These are phyloP conservation scores for Oscheius sp. DNA, from an alignment of 2,888 invertebrate species.

Conservation along the genomic window DNA sequence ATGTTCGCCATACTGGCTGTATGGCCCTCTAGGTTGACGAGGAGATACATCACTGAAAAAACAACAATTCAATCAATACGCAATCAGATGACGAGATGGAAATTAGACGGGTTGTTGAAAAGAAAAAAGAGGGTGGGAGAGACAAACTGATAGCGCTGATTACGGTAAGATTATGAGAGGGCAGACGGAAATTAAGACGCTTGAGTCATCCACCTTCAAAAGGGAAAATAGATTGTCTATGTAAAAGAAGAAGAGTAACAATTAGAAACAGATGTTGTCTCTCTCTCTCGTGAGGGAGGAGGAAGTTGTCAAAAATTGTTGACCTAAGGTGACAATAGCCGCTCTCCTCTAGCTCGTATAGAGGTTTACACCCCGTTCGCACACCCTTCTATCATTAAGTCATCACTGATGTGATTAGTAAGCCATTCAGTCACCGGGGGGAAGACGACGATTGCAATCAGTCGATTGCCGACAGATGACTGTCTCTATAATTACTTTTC, in stretches of 20 bases:
- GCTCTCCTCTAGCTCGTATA: no score
- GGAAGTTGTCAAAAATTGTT: no score
- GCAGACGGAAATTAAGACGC: not conserved
- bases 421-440: no score
- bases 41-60: conserved; percentile 34
- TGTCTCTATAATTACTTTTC: no score
- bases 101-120: not conserved
- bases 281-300: not conserved
- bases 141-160: conserved; percentile 5
- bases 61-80: conserved; percentile 12
- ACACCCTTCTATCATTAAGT: no score
- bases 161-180: conserved; percentile 12
- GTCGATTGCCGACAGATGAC: no score
- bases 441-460: no score
- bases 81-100: conserved; percentile 5
- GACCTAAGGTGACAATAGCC: no score
- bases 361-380: no score
- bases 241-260: not conserved
- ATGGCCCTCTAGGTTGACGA: conserved; percentile 46
- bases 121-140: not conserved
- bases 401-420: no score
- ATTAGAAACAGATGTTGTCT: not conserved
- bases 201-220: not conserved
- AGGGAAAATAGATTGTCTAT: not conserved
- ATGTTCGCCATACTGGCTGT: conserved; percentile 37